These are phyloP conservation scores for Agrypnus murinus DNA, from an alignment of 2,888 invertebrate genomes.

Conservation along the genomic window DNA sequence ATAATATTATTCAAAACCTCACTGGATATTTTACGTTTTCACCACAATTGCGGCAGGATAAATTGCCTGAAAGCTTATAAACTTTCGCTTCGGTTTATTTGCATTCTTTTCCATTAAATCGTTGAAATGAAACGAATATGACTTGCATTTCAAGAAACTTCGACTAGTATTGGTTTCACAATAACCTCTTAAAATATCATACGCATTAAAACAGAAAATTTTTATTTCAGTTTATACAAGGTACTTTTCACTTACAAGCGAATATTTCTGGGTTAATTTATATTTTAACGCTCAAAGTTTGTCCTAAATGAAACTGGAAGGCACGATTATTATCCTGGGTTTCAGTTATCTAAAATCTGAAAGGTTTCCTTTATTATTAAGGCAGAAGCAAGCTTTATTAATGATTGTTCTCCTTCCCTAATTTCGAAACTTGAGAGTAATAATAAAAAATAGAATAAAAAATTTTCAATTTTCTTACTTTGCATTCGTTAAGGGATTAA, in stretches of 20 bases:
- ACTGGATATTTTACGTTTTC: too few relatives aligned
- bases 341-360: conserved; percentile 1
- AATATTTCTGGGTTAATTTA: too few relatives aligned
- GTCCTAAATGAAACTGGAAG: background rate
- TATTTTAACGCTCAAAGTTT: background rate
- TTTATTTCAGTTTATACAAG: too few relatives aligned
- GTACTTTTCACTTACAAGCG: too few relatives aligned
- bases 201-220: too few relatives aligned
- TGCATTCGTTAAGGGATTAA: too few relatives aligned
- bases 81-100: conserved; percentile 3
- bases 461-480: too few relatives aligned
- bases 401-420: conserved; percentile 2
- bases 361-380: conserved; percentile 5
- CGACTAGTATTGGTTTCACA: background rate
- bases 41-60: too few relatives aligned
- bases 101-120: conserved; percentile 17
- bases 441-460: background rate
- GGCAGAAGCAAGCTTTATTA: background rate
- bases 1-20: too few relatives aligned
- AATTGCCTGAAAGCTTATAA: background rate
- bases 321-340: conserved; percentile 12
- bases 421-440: background rate
- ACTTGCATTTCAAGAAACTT: conserved; percentile 17
- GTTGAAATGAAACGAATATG: conserved; percentile 17
- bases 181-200: too few relatives aligned